Base-by-base conservation (phyloP, 2,888 invertebrate species). In the Mechanitis messenoides region DNA sequence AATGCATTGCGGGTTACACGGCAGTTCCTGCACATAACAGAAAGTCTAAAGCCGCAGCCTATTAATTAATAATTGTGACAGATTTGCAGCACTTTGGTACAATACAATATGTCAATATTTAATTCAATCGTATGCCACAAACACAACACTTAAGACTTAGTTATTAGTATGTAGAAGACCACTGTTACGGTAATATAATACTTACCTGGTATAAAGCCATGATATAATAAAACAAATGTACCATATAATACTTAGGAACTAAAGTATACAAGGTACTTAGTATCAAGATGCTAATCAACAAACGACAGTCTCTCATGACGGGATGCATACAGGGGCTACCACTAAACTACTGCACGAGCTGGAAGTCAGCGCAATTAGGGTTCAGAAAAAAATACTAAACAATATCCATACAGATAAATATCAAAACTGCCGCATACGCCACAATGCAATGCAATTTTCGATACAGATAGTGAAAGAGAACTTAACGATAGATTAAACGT, bases 391-490 rank as follows among this genome's bases (percentile, higher is more conserved):
- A 75, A 66, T 69, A 74, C 78, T 76, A 85, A 81, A 79, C 78
- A 79, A 79, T 72, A 74, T 74, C 75, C 75, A 79, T 78, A 79
- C 78, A 80, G 70, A 74, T 77, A 73, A 72, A 76, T 78, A 64
- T 64, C 68, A 83, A 76, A 80, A 84, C 88, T 86, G 87, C 87
- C 88, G 88, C 85, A 88, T 88, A 88, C 83, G 84, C 85, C 90
- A 87, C 88, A 87, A 87, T 84, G 86, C 87, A 83, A 84, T 84
- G 81, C 85, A 83, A 87, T 80, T 83, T 81, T 84, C 83, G 84
- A 79, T 78, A 74, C 72, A 86, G 80, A 76, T 68, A 85, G 81
- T 79, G 76, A 73, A 82, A 85, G 79, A 81, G 76, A 74, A 71
- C 71, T 68, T 58, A 72, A 74, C 79, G 77, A 81, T 80, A 80